Base-by-base conservation (phyloP, 2,113 vertebrate species). In the Sinocyclocheilus rhinocerous region DNA sequence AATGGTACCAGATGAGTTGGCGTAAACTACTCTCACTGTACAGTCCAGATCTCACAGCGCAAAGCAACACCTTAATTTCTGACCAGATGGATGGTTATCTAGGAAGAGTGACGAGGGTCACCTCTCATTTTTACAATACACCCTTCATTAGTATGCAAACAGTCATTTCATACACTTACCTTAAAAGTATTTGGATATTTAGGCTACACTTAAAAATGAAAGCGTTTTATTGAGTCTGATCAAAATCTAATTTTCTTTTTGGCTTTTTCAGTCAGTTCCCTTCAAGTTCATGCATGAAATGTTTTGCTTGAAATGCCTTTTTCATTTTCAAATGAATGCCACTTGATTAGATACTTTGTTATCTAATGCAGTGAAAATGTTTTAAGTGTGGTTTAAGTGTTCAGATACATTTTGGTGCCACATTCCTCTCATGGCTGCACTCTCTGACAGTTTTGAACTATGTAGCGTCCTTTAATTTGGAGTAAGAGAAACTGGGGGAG, bases 21-120 rank as follows among this genome's bases (percentile, higher is more conserved):
- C 77, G 2, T 26, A 22, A 59, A 39, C 4, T 4, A 20, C 76
- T 61, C 5, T 59, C 6, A 2, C 16, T 1, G 29, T 82, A 22
- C n/a, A 7, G 12, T 67, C 61, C 39, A 82, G 15, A 67, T 69
- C 59, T 8, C 39, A 48, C 42, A 48, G 61, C 20, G 59, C 59
- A 82, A 39, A 67, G 24, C 61, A 69, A 65, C 80, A 67, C 36
- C 77, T 80, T 3, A 24, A 42, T 80, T 80, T 80, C 18, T 4
- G 22, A 61, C 77, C 33, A 80, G 77, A 80, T 80, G 57, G 55
- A 82, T 50, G 7, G 10, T 63, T 39, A 81, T 45, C 29, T 24
- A 29, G 13, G 7, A 26, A 67, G 13, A 29, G 61, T 50, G 80
- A 61, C 33, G 20, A 42, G 20, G 55, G 55, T 63, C 78, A 80